Base-by-base conservation (phyloP, 2,888 invertebrate species). In the Torymus tubicola region DNA sequence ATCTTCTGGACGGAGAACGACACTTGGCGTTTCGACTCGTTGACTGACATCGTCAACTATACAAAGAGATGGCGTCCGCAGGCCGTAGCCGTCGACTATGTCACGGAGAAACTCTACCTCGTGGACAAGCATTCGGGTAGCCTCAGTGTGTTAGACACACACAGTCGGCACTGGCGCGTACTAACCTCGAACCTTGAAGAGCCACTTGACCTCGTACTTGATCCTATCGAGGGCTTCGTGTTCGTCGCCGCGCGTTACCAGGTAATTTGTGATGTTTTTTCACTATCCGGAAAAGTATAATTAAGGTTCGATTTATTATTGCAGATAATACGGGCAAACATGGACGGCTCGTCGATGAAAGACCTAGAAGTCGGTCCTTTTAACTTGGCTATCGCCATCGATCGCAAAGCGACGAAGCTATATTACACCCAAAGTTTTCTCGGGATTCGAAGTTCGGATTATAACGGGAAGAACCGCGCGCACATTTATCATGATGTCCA, bases 31-130 rank as follows among this genome's bases (percentile, higher is more conserved):
- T 10, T 11, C 12, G 8, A 69, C 73, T 10, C n/a, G 2, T 5
- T 68, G 63, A 11, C 52, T 73, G 2, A 4, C 1, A 68, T 55
- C 13, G 24, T 73, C 5, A 63, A 31, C 5, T 52, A 73, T 21
- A 61, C 73, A 2, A 55, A 11, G 2, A 67, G 50, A 55, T 68
- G 60, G 57, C 52, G 16, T 53, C 70, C 80, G 2, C 68, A 80
- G 60, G 70, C 75, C 0, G 50, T 80, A 2, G 75, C 75, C 11
- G 8, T 71, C 1, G 80, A 80, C 50, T 64, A 71, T 16, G 50
- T 75, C 3, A 75, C 74, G n/a, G 71, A 75, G 21, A 80, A 80
- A 13, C 1, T 80, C 1, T 80, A 80, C n/a, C 52, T 80, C 0
- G 16, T 80, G 12, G 80, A 80, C 14, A 71, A 58, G 21, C 8